Evolutionary conservation across 92 coral and sea anemone genomes (phyloP), one percentile per base, ranked within the genome.

Genomic region (Ricordea florida): DNA sequence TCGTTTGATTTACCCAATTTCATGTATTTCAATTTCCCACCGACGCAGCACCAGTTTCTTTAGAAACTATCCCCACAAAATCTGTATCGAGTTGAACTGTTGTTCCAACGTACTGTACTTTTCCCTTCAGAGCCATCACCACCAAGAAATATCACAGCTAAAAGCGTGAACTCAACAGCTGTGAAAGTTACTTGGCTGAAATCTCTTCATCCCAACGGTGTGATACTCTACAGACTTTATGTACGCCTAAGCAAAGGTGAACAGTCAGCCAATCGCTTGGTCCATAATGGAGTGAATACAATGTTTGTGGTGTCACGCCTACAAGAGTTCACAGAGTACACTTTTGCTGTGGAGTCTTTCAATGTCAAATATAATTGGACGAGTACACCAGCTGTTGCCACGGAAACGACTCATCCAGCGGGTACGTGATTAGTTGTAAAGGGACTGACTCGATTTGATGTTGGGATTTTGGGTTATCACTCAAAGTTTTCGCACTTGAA

Each of bases 131-230:
- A 35, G 10, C 94, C 94, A 24, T 85, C 94, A 34, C 31, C 83
- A 55, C 87, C 91, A 30, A 62, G 71, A 35, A 50, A 69, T 63
- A 67, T 85, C 7, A 10, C 41, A 33, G 83, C 92, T 8, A 55
- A 28, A 26, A 51, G 70, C 58, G 22, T 89, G 22, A 89, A 89
- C 69, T 85, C 88, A 10, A 68, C 91, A 5, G 76, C 91, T 51
- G 78, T 85, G 50, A 68, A 9, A 14, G 55, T 89, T 17, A 51
- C 82, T 2, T 89, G 94, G 94, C 16, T 24, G 10, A 22, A 6
- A 2, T 85, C 94, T 2, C 38, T 55, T 29, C 29, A 52, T 14
- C 91, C 94, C 10, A 89, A 89, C 43, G 94, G 94, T 18, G 69
- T 24, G 28, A 85, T 89, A 37, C 1, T 0, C 15, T 89, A 74